A percentile compares a stretch with the other conserved stretches of the same genome.
Evolutionary conservation across 1,140 invertebrate species (phyloP).

Genomic region (Gryon sp.): DNA sequence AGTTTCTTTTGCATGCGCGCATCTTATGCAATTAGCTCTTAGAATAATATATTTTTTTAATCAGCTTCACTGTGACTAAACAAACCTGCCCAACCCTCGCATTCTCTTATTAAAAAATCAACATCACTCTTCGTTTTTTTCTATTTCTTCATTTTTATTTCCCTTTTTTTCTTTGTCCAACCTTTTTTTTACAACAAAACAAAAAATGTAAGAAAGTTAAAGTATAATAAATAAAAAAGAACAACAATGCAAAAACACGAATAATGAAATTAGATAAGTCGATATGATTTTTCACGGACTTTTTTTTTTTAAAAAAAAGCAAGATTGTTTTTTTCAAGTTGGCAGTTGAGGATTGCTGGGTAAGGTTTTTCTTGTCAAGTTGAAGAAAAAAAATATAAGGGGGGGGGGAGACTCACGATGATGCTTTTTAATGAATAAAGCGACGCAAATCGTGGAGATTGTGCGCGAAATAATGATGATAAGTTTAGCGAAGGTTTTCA

Average conservation of each 20-base stretch:
- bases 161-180: background rate
- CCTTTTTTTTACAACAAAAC: too few relatives aligned
- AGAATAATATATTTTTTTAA: slow-evolving; percentile 30
- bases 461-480: slow-evolving; percentile 4
- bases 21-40: slow-evolving; percentile 15
- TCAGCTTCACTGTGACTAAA: slow-evolving; percentile 16
- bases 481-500: slow-evolving; percentile 5
- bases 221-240: too few relatives aligned
- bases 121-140: background rate
- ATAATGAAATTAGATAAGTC: slow-evolving; percentile 25
- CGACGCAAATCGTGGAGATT: slow-evolving; percentile 6
- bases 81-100: slow-evolving; percentile 6
- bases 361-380: slow-evolving; percentile 1
- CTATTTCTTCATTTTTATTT: background rate
- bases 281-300: slow-evolving; percentile 29
- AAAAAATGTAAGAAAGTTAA: too few relatives aligned
- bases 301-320: too few relatives aligned
- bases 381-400: too few relatives aligned
- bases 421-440: slow-evolving; percentile 18
- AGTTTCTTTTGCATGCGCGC: slow-evolving; percentile 17
- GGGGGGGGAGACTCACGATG: slow-evolving; percentile 2
- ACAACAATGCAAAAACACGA: too few relatives aligned
- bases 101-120: slow-evolving; percentile 21
- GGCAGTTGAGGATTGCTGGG: slow-evolving; percentile 17
- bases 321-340: slow-evolving; percentile 15